phyloP scores from a whole-genome alignment of 2,113 vertebrate genomes.

The Nothocercus julius region DNA sequence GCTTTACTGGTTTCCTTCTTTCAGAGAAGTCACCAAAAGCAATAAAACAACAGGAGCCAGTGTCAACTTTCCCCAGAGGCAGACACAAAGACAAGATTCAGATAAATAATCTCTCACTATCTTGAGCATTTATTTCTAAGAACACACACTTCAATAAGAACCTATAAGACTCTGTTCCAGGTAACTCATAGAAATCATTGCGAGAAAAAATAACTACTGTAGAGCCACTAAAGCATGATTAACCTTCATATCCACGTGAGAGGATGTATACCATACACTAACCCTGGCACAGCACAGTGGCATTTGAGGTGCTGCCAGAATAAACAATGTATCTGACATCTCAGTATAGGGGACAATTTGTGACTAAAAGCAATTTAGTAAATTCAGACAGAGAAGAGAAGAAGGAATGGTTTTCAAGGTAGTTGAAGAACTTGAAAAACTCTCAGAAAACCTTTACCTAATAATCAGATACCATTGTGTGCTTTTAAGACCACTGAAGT shows the following conservation, averaged over 20 bases:
- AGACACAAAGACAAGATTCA: neutral
- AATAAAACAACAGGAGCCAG: neutral
- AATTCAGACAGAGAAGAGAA: neutral
- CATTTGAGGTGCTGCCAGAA: neutral
- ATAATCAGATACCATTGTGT: neutral
- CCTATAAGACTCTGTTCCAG: neutral
- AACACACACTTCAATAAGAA: neutral
- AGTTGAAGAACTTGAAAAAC: neutral
- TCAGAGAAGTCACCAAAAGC: neutral
- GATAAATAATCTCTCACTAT: neutral
- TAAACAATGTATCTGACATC: neutral
- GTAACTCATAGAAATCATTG: neutral
- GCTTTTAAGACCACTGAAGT: neutral
- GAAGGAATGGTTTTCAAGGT: neutral
- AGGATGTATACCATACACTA: neutral
- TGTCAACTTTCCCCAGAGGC: neutral
- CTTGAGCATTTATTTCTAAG: neutral
- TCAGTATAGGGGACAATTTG: neutral
- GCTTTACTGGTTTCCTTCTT: neutral
- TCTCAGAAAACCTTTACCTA: neutral
- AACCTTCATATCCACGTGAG: neutral
- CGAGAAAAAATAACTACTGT: neutral
- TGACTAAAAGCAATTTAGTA: neutral
- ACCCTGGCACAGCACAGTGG: neutral
- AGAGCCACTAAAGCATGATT: neutral